These are phyloP conservation scores for Dinomys branickii DNA, from an alignment of 2,113 vertebrate species.

Conservation along the genomic window DNA sequence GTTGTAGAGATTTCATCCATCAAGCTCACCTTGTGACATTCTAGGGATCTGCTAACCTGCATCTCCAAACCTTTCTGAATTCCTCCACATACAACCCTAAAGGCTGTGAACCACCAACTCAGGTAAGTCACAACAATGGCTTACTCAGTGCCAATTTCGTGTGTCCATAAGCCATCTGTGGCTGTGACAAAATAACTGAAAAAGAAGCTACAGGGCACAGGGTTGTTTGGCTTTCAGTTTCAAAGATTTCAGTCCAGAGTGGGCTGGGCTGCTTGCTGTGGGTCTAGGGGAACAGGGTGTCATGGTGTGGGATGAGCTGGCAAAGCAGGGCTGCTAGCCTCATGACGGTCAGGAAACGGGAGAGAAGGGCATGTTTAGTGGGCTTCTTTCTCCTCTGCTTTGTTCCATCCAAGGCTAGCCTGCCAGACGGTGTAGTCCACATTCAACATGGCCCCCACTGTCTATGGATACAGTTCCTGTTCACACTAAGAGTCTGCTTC, in stretches of 20 bases:
- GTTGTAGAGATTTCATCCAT: not conserved
- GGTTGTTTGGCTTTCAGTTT: not conserved
- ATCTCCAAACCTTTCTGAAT: not conserved
- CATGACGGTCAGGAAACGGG: not conserved
- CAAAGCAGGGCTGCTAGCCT: not conserved
- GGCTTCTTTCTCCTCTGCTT: not conserved
- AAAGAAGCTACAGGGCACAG: no score
- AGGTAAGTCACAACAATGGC: not conserved
- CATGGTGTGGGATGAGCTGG: not conserved
- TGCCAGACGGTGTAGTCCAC: not conserved
- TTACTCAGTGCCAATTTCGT: not conserved
- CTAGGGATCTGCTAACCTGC: not conserved
- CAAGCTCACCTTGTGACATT: not conserved
- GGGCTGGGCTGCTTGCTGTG: not conserved
- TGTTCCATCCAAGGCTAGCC: not conserved
- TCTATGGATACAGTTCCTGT: not conserved
- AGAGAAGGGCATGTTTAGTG: not conserved
- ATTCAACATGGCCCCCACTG: not conserved
- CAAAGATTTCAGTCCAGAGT: not conserved
- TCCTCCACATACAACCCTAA: not conserved
- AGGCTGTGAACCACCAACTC: not conserved
- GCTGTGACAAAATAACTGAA: not conserved
- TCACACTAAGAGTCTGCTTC: not conserved
- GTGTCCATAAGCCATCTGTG: not conserved
- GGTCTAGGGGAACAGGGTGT: not conserved